Evolutionary conservation across 2,888 invertebrate genomes (phyloP).

Genomic region (Athrips mouffetella): DNA sequence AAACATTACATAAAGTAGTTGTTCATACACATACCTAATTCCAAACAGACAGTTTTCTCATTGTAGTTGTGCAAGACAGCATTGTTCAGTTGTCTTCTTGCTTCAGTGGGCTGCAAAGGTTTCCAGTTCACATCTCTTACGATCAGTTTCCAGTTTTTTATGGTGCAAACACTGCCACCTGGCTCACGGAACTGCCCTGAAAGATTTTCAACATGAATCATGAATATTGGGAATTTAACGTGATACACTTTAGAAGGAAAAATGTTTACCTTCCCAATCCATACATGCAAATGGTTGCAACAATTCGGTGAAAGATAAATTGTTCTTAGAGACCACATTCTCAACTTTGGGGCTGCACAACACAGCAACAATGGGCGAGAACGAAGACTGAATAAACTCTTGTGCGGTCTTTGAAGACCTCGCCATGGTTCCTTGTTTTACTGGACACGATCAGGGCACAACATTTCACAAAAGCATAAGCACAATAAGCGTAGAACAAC

Average conservation of each 20-base stretch:
- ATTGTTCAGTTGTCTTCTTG: conserved; percentile 91
- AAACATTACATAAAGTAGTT: no score
- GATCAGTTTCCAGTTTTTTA: conserved; percentile 87
- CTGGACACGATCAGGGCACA: background rate
- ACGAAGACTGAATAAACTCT: conserved; percentile 93
- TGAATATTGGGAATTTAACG: no score
- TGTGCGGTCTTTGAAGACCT: conserved; percentile 79
- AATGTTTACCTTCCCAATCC: conserved; percentile 76
- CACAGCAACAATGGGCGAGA: conserved; percentile 93
- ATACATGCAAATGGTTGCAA: conserved; percentile 92
- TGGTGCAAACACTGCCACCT: conserved; percentile 83
- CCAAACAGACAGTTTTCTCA: conserved; percentile 74
- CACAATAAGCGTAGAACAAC: no score
- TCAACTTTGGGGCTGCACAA: conserved; percentile 91
- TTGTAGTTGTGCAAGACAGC: conserved; percentile 82
- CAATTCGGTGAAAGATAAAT: conserved; percentile 92
- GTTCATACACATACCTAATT: conserved; percentile 64
- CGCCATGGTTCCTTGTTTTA: conserved; percentile 35
- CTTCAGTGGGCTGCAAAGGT: conserved; percentile 88
- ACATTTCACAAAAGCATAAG: background rate
- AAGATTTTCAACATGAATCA: no score
- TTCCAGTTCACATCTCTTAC: conserved; percentile 89
- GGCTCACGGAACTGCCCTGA: conserved; percentile 91
- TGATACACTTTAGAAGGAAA: no score
- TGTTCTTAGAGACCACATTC: conserved; percentile 91